Base-by-base conservation (phyloP, 2,113 vertebrate species). In the Varanus komodoensis region DNA sequence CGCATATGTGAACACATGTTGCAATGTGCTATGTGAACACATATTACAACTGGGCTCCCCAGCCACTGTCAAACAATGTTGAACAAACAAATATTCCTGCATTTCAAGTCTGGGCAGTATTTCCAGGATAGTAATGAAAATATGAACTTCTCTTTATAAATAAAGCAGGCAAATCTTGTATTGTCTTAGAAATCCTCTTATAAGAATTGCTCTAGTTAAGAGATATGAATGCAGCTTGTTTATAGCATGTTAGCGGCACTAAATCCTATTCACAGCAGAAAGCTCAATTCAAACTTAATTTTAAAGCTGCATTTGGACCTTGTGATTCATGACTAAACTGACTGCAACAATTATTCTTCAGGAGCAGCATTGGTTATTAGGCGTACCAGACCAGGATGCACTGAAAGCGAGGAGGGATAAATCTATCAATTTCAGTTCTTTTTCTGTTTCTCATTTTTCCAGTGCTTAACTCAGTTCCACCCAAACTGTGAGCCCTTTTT, bases 81-180 rank as follows among this genome's bases (percentile, higher is more conserved):
- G 19, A 44, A 44, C 38, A 44, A 44, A 12, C 15, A 87, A 77
- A 77, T 77, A 44, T 29, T 77, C 73, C 54, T 64, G 34, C 34
- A 77, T 78, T 61, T 87, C 34, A 87, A 38, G 34, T 29, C 34
- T 77, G 52, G 61, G 57, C 44, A 34, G 14, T 64, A 44, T 87
- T 87, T 87, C 85, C 77, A 78, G 73, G 54, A 48, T 8, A 77
- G 73, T 54, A 77, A 44, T 77, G 52, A 75, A 61, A n/a, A 87
- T 77, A 87, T 32, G 32, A 23, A 6, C 75, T 86, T 27, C 52
- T 77, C 73, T 77, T 75, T 87, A 52, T 21, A 52, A 74, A 54
- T n/a, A 34, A 38, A 87, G 34, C 71, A 77, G 52, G 34, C 23
- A 87, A 87, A 57, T n/a, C 80, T 7, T 34, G 1, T 34, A n/a